These are phyloP conservation scores for Pavo muticus DNA, from an alignment of 2,113 vertebrate species.

Conservation along the genomic window DNA sequence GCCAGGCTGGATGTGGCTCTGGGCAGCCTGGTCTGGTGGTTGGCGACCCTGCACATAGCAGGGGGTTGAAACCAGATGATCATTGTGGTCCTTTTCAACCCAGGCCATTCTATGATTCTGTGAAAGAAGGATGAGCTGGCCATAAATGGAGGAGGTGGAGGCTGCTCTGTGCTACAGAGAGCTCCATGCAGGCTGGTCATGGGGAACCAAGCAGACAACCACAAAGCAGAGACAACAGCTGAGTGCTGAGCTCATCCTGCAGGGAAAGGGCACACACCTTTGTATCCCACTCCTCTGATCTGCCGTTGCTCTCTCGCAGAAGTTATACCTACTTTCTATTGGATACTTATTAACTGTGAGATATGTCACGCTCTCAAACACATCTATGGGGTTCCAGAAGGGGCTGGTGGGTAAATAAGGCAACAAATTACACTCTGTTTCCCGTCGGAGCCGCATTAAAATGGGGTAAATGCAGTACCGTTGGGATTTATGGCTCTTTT, in stretches of 20 bases:
- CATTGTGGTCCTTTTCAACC: too few species aligned
- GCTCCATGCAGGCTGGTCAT: not conserved
- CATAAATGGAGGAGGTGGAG: not conserved
- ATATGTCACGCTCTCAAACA: fast-evolving
- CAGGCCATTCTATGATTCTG: too few species aligned
- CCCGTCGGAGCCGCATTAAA: not conserved
- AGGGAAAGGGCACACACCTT: not conserved
- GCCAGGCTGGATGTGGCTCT: too few species aligned
- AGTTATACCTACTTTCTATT: not conserved
- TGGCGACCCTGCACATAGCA: too few species aligned
- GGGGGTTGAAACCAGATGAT: too few species aligned
- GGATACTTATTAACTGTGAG: not conserved
- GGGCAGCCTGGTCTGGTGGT: too few species aligned
- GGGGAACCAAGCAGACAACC: not conserved
- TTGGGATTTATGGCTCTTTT: not conserved
- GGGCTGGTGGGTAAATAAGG: not conserved
- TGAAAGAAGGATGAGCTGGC: not conserved
- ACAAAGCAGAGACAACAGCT: not conserved
- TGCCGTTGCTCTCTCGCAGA: not conserved
- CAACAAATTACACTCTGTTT: fast-evolving
- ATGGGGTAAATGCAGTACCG: too few species aligned
- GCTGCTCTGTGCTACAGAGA: not conserved
- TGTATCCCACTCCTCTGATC: not conserved
- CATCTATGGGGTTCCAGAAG: not conserved
- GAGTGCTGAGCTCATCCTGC: not conserved